Base-by-base conservation (phyloP, 2,113 vertebrate species). In the Phyllostomus discolor region DNA sequence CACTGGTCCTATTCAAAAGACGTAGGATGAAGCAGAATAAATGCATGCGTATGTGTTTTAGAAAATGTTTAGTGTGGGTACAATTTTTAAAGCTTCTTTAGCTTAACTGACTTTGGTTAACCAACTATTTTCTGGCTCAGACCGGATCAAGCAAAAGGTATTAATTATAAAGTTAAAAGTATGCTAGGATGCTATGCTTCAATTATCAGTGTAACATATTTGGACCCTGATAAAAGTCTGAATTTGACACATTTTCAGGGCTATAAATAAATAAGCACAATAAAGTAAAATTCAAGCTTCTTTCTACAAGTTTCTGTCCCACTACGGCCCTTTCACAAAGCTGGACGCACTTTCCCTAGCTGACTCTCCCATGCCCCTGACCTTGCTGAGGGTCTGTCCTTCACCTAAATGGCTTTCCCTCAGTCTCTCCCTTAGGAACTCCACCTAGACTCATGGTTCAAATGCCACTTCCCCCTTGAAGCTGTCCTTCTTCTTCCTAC, bases 61-160 rank as follows among this genome's bases (percentile, higher is more conserved):
- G 50, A 75, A 94, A 59, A 94, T 33, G 72, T 59, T 84, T 52
- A 91, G n/a, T 20, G 5, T 62, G 4, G 59, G 6, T 62, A 41
- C 67, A 35, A 82, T 85, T 94, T 94, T 59, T 43, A 92, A 81
- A 86, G 64, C 66, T 73, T 50, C 43, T 90, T 96, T 75, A n/a
- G 33, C 35, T 90, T 70, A 81, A 57, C 24, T 91, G 35, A 92
- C 52, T 92, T 64, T 78, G 69, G 35, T 79, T 83, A 92, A 88
- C 33, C 50, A 95, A 59, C 33, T 14, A 48, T 41, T 83, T 90
- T 88, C n/a, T 67, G 62, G 50, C 80, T 38, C 19, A 59, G 54
- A 84, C 3, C 76, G 20, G 16, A 91, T 75, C 69, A 92, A 92
- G 15, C 7, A 72, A 62, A 48, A 57, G n/a, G 26, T 70, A 95